Evolutionary conservation across 2,113 vertebrate genomes (phyloP), one percentile per base, ranked within the genome.

Genomic region (Phrynosoma blainvillii): DNA sequence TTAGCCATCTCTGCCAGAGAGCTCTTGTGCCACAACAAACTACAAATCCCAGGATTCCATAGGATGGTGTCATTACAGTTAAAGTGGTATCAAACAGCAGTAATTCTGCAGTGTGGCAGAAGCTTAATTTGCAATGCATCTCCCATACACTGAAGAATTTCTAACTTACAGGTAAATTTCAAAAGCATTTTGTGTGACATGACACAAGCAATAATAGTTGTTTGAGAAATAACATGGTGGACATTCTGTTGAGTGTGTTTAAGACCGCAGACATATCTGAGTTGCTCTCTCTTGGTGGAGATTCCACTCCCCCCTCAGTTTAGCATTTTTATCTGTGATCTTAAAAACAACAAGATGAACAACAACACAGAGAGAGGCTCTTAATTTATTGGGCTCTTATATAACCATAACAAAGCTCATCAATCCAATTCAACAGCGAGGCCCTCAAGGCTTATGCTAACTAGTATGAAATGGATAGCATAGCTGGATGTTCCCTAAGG

Each of bases 381-480:
- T 70, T 88, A 70, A 83, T 88, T 88, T 83, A 83, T 88, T 83
- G 71, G 40, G 30, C 30, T 76, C 59, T 88, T 83, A 76, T 83
- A 88, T 84, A 83, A 78, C 23, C 74, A 84, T 78, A 70, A 56
- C 81, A 84, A 84, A 78, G 14, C 87, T 77, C 87, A 88, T 88
- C 87, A 84, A 84, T 88, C 87, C n/a, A 6, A 71, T 84, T 78
- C 86, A 78, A 65, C 62, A 83, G 62, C 62, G 74, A 70, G 65
- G 62, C 87, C 87, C 74, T 84, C 52, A 32, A 77, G 74, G 87
- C 74, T 77, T 78, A 78, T 78, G 87, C 74, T 88, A 88, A 88
- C 74, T 74, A 88, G 73, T 88, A 59, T 77, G 80, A 83, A 88
- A 78, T 88, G 87, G 74, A 83, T 83, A 83, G 87, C 80, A 56